Evolutionary conservation across 2,113 vertebrate species (phyloP), one percentile per base, ranked within the genome.

Genomic region (Protomyctophum bolini): DNA sequence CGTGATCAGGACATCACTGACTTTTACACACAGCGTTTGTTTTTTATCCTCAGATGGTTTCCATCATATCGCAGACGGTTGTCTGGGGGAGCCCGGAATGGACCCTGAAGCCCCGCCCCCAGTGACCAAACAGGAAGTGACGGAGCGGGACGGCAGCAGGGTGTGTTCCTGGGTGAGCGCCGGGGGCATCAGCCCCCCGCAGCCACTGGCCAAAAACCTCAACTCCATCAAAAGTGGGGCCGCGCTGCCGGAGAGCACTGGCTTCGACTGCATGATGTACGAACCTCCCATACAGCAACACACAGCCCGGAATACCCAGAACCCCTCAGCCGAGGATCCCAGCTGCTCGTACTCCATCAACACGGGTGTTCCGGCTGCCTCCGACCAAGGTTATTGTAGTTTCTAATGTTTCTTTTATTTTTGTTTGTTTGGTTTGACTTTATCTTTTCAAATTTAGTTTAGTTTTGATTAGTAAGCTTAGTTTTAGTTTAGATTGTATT

Each of bases 121-220:
- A 0, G 10, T 6, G 57, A 47, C 61, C 63, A 86, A 82, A 80
- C 85, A 86, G 66, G 87, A 90, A 80, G 66, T 50, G 3, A n/a
- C 29, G 0, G 73, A 33, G 1, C 61, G 72, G 2, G 54, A 21
- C 47, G 66, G 7, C 0, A 57, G 14, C 10, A 33, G 74, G 4
- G 7, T 68, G 7, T 60, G 3, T 9, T 21, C 66, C 0, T 89
- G 85, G 89, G 54, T 55, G 6, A 80, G 68, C 7, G 76, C 45
- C 1, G 79, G 81, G 0, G 81, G 56, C 49, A 51, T 69, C 58
- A 57, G 66, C 41, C 70, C 75, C 55, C n/a, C 15, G 49, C 33
- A 1, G 60, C 72, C n/a, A 62, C 58, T 29, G 15, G 33, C 57
- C 6, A 28, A 56, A 7, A 48, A 21, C n/a, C 68, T 45, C 28